phyloP scores from a whole-genome alignment of 64 coral and sea anemone genomes.

The Pocillopora verrucosa region DNA sequence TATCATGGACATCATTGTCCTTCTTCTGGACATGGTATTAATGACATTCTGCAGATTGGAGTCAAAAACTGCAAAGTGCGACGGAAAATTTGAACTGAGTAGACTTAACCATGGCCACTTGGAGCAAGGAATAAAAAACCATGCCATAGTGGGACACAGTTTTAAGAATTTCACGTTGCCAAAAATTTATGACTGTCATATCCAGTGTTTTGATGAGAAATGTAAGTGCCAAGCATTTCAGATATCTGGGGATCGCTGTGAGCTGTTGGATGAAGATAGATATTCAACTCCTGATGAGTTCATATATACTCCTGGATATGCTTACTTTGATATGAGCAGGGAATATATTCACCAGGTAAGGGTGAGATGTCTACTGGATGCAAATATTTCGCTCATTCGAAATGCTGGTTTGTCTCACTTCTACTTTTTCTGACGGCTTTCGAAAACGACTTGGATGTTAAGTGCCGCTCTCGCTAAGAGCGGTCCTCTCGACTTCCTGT shows the following conservation, averaged over 20 bases:
- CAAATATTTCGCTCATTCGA: not conserved
- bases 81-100: not conserved
- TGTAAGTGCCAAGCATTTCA: slow-evolving; percentile 51
- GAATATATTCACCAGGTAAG: slow-evolving; percentile 21
- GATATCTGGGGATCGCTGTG: slow-evolving; percentile 34
- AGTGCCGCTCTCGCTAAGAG: too few species aligned
- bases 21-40: too few species aligned
- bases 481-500: too few species aligned
- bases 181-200: not conserved
- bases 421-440: too few species aligned
- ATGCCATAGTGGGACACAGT: not conserved
- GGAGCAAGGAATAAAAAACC: not conserved
- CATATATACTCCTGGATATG: not conserved
- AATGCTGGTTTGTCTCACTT: not conserved
- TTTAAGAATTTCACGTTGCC: slow-evolving; percentile 7
- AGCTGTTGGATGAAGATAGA: slow-evolving; percentile 47
- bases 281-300: slow-evolving; percentile 7
- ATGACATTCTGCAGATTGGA: not conserved
- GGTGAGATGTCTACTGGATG: too few species aligned
- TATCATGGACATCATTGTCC: too few species aligned
- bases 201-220: slow-evolving; percentile 4
- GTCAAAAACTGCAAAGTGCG: not conserved
- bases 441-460: too few species aligned
- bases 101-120: not conserved
- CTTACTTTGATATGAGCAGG: slow-evolving; percentile 34